Evolutionary conservation across 2,113 vertebrate genomes (phyloP), one percentile per base, ranked within the genome.

Genomic region (Thunnus thynnus): DNA sequence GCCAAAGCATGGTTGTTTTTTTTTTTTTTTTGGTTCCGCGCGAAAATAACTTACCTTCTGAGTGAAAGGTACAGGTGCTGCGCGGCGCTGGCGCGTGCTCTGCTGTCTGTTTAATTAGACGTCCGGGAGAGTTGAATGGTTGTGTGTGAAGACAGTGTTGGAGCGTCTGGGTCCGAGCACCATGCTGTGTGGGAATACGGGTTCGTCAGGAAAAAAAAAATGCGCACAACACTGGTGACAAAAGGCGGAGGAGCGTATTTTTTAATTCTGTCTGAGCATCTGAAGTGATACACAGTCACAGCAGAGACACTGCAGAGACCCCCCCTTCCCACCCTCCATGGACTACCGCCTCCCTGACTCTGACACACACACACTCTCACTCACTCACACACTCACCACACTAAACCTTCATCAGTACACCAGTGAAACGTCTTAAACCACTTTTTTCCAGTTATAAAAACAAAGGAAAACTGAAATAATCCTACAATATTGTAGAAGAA

Each of bases 221-320:
- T 82, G 92, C 88, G 86, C 91, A 30, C 80, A 82, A 51, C 82
- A 13, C 51, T 55, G 79, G 89, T 27, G 91, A 92, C 91, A 90
- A 30, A 30, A 71, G 86, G 84, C 91, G 91, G 90, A 90, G 90
- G 88, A 92, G 89, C 80, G 89, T 76, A 76, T 86, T 89, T 86
- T 90, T 90, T 70, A 85, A 89, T 90, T 91, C 87, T 78, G 82
- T 61, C 87, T 74, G 86, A 90, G 88, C 86, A 69, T 90, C 86
- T 89, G 82, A 91, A 91, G 84, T 80, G 88, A 87, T 83, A 80
- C 84, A 77, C 75, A 86, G 89, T 89, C 90, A 89, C 87, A 83
- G 75, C 70, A 60, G 68, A 87, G 71, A 86, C 82, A 68, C 22
- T 9, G 70, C 36, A 41, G 36, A 41, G 36, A 17, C 25, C 73